Evolutionary conservation across 2,797 vertebrate genomes (phyloP).

Genomic region (Fistularia commersonii): DNA sequence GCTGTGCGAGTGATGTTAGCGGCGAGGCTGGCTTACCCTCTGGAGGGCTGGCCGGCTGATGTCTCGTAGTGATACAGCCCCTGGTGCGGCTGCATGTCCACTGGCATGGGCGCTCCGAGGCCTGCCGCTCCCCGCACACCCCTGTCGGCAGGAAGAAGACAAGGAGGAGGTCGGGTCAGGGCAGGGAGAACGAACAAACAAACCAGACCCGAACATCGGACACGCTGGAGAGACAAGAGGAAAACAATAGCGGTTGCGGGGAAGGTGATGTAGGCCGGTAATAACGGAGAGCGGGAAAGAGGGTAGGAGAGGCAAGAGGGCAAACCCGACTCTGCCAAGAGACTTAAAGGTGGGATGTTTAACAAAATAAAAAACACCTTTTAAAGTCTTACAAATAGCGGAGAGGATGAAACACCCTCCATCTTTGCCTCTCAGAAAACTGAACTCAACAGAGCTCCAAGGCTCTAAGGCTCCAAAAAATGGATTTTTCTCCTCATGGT

Average conservation of each 20-base stretch:
- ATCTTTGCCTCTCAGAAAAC: too few species aligned
- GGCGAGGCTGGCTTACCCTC: slow-evolving; percentile 72
- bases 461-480: too few species aligned
- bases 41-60: slow-evolving; percentile 71
- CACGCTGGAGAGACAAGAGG: slow-evolving; percentile 39
- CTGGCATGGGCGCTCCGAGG: slow-evolving; percentile 76
- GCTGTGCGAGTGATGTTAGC: too few species aligned
- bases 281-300: slow-evolving; percentile 23
- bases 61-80: slow-evolving; percentile 80
- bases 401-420: too few species aligned
- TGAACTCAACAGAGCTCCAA: too few species aligned
- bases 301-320: slow-evolving; percentile 15
- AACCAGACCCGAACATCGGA: slow-evolving; percentile 27
- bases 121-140: slow-evolving; percentile 61
- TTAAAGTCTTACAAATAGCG: too few species aligned
- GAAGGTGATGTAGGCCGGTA: slow-evolving; percentile 41
- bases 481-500: too few species aligned
- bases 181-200: slow-evolving; percentile 49
- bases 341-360: slow-evolving; percentile 29
- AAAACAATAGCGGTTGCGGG: slow-evolving; percentile 50
- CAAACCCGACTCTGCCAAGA: slow-evolving; percentile 41
- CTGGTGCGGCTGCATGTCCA: slow-evolving; percentile 83
- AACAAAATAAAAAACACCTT: too few species aligned
- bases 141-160: slow-evolving; percentile 38
- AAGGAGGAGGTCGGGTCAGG: slow-evolving; percentile 28